A percentile compares a stretch with the other conserved stretches of the same genome.
Evolutionary conservation across 2,113 vertebrate species (phyloP).

Genomic region (Boulengeromyrus knoepffleri): DNA sequence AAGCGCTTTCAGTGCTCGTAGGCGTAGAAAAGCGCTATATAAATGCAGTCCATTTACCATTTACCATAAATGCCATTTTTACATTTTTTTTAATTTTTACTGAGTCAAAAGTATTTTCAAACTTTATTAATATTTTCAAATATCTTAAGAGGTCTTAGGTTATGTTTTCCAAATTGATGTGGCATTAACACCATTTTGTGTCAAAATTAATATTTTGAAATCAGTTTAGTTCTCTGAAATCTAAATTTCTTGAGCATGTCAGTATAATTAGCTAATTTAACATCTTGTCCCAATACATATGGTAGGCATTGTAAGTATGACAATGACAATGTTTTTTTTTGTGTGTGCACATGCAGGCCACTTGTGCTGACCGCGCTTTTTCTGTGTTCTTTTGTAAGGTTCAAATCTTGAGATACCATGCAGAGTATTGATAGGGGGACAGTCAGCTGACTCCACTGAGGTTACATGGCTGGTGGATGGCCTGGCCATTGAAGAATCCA

Average conservation of each 20-base stretch:
- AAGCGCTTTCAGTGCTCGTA: no score
- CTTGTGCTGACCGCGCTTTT: background rate
- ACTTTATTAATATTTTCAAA: background rate
- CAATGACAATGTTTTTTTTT: background rate
- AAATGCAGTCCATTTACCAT: no score
- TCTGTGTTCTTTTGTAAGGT: slow-evolving; percentile 33
- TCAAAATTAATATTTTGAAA: background rate
- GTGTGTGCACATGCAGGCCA: background rate
- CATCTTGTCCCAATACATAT: background rate
- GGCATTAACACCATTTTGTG: background rate
- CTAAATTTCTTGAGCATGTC: background rate
- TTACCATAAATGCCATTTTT: background rate
- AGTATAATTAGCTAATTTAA: background rate
- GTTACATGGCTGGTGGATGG: slow-evolving; percentile 54
- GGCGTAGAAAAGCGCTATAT: no score
- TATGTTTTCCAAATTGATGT: background rate
- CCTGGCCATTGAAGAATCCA: slow-evolving; percentile 42
- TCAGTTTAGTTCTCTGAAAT: background rate
- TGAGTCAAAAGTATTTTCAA: background rate
- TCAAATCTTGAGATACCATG: slow-evolving; percentile 52
- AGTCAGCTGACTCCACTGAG: slow-evolving; percentile 30
- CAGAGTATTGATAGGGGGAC: slow-evolving; percentile 39
- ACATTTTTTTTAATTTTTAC: background rate
- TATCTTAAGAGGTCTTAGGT: background rate
- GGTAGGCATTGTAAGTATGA: background rate